These are phyloP conservation scores for Lithophane leautieri DNA, from an alignment of 2,888 invertebrate genomes.

Conservation along the genomic window DNA sequence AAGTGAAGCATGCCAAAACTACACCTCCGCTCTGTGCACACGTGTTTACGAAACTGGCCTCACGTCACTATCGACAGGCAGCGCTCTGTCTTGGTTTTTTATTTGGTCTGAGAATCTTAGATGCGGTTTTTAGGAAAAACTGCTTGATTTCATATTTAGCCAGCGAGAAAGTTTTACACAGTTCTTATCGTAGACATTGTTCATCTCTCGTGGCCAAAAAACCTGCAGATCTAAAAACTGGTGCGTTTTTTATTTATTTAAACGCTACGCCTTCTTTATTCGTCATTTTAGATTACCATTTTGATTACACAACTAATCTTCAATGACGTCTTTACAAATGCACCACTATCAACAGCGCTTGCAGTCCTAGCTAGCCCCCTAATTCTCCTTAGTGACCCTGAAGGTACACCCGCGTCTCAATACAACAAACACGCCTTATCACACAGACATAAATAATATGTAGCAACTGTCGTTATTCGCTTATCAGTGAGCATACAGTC, in stretches of 20 bases:
- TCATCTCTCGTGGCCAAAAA: background rate
- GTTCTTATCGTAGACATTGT: background rate
- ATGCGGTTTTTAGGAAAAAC: background rate
- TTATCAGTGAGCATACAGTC: slow-evolving; percentile 52
- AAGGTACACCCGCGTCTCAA: slow-evolving; percentile 38
- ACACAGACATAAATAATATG: slow-evolving; percentile 50
- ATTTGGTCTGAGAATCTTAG: too few relatives aligned
- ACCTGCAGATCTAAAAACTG: too few relatives aligned
- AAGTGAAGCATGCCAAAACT: too few relatives aligned
- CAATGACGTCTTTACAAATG: slow-evolving; percentile 34
- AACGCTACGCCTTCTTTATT: background rate
- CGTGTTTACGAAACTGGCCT: too few relatives aligned
- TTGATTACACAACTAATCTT: background rate
- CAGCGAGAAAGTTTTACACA: background rate
- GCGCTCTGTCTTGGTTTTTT: too few relatives aligned
- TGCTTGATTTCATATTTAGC: background rate
- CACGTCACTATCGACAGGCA: too few relatives aligned
- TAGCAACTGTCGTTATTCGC: slow-evolving; percentile 52
- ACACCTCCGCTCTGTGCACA: too few relatives aligned
- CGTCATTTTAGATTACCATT: background rate
- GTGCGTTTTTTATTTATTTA: background rate
- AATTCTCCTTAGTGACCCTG: slow-evolving; percentile 46
- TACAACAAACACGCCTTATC: slow-evolving; percentile 54
- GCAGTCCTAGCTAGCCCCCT: slow-evolving; percentile 49
- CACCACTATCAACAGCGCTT: slow-evolving; percentile 35